phyloP scores from a whole-genome alignment of 1,140 invertebrate species.

The Atta texana region DNA sequence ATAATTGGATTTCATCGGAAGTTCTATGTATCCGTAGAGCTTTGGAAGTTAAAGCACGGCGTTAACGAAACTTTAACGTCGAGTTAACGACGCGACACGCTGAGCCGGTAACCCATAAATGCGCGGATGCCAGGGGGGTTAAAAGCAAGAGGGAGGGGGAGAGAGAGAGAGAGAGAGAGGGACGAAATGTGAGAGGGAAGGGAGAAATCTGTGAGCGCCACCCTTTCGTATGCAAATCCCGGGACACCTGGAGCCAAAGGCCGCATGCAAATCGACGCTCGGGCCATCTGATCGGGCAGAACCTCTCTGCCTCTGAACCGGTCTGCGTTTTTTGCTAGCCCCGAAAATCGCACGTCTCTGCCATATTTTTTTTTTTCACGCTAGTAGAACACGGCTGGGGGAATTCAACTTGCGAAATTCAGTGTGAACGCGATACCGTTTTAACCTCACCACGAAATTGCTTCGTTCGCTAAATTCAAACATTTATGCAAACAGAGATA shows the following conservation, averaged over 20 bases:
- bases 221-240: constrained; percentile 85
- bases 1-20: constrained; percentile 47
- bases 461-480: neutral
- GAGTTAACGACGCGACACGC: constrained; percentile 80
- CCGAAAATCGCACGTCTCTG: constrained; percentile 66
- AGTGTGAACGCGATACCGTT: constrained; percentile 9
- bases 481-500: constrained; percentile 12
- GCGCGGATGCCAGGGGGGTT: constrained; percentile 62
- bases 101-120: constrained; percentile 82
- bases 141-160: constrained; percentile 59
- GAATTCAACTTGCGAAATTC: constrained; percentile 14
- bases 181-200: constrained; percentile 18
- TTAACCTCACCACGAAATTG: neutral
- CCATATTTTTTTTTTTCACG: constrained; percentile 39
- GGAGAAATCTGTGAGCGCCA: constrained; percentile 77
- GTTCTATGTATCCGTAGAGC: neutral
- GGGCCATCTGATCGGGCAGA: constrained; percentile 72
- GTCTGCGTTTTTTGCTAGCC: constrained; percentile 72
- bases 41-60: constrained; percentile 50
- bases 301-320: constrained; percentile 67
- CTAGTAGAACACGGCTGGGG: neutral
- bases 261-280: constrained; percentile 83
- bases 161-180: constrained; percentile 56
- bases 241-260: constrained; percentile 84
- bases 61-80: constrained; percentile 77